phyloP scores from a whole-genome alignment of 1,140 invertebrate genomes.

The Drosophila orena region DNA sequence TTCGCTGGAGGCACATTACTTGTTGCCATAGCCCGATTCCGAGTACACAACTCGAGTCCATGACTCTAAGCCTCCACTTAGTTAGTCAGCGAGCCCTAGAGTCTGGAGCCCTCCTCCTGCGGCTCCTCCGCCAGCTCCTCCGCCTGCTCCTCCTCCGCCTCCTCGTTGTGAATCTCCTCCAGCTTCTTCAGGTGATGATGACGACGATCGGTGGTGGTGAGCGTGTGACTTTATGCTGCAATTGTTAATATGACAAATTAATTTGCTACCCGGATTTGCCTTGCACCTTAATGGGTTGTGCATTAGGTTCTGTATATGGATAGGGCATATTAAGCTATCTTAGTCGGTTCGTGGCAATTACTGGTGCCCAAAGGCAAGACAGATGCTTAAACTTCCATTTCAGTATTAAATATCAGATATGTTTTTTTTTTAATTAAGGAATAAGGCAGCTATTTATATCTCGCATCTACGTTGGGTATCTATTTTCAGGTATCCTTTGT shows the following conservation, averaged over 20 bases:
- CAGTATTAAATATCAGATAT: background rate
- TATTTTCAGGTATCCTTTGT: no score
- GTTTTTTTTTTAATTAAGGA: no score
- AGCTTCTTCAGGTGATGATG: constrained; percentile 33
- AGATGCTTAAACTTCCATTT: background rate
- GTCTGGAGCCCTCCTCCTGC: constrained; percentile 34
- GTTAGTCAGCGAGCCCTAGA: constrained; percentile 53
- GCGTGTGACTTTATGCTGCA: constrained; percentile 79
- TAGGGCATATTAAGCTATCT: constrained; percentile 46
- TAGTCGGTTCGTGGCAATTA: constrained; percentile 17
- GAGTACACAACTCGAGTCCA: constrained; percentile 7
- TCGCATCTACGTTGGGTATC: no score
- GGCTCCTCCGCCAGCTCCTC: constrained; percentile 8
- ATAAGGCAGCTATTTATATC: no score
- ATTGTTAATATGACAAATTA: constrained; percentile 84
- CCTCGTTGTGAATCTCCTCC: background rate
- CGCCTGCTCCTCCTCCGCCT: background rate
- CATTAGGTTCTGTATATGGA: constrained; percentile 54
- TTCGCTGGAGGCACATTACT: constrained; percentile 49
- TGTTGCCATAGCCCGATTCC: constrained; percentile 38
- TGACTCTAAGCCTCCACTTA: constrained; percentile 49
- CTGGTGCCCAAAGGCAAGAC: background rate
- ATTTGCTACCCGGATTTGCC: constrained; percentile 77
- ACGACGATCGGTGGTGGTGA: constrained; percentile 54
- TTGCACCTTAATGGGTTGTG: constrained; percentile 42